Evolutionary conservation across 2,113 vertebrate species (phyloP).

Genomic region (Machaerirhynchus nigripectus): DNA sequence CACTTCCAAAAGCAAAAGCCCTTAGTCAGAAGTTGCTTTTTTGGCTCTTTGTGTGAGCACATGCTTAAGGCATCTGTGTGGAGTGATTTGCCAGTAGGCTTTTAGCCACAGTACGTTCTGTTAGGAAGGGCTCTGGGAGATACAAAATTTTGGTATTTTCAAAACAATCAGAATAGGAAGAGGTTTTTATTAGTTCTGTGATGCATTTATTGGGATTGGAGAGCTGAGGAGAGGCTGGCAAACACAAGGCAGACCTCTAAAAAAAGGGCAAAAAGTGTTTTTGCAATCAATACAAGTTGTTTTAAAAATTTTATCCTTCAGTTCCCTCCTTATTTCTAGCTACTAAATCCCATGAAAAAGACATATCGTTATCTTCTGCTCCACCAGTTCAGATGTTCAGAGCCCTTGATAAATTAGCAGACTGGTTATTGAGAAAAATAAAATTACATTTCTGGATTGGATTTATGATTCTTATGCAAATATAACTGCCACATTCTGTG

Average conservation of each 20-base stretch:
- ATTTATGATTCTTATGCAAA: constrained; percentile 74
- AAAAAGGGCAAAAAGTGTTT: constrained; percentile 15
- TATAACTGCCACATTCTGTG: constrained; percentile 65
- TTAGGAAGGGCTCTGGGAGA: neutral
- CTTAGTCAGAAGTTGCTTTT: neutral
- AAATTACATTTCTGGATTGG: constrained; percentile 65
- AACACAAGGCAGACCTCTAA: neutral
- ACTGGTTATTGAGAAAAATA: constrained; percentile 62
- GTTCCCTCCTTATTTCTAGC: constrained; percentile 11
- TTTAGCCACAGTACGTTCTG: neutral
- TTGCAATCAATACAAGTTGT: neutral
- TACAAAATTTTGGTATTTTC: neutral
- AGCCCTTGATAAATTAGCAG: constrained; percentile 47
- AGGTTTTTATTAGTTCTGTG: neutral
- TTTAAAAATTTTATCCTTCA: neutral
- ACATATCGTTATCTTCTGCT: constrained; percentile 15
- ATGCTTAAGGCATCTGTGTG: neutral
- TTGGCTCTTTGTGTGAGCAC: neutral
- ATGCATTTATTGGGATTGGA: neutral
- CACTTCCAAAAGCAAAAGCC: neutral
- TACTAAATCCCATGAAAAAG: constrained; percentile 9
- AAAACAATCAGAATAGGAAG: neutral
- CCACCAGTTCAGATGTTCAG: constrained; percentile 12
- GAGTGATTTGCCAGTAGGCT: neutral
- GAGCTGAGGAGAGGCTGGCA: neutral